Evolutionary conservation across 1,140 invertebrate species (phyloP), one percentile per base, ranked within the genome.

Genomic region (Hypothenemus hampei): DNA sequence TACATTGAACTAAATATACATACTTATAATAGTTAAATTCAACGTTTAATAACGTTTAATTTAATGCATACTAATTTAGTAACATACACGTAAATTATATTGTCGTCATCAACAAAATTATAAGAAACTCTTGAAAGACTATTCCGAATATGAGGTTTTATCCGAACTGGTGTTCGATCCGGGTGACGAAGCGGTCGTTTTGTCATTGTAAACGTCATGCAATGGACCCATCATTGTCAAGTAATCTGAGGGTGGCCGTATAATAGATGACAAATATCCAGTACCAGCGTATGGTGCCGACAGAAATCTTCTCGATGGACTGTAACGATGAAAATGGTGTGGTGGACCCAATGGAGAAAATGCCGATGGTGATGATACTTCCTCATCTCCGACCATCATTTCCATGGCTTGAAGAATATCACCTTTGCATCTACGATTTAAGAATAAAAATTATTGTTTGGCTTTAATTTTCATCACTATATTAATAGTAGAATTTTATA

Each of bases 371-470:
- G 74, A 70, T 0, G 74, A 67, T 8, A 62, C 46, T 21, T 69
- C 67, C 3, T 72, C 69, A 15, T 78, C 77, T 31, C 83, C 83
- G 11, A 91, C 77, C 77, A 92, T 81, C 39, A 88, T 81, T 67
- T 96, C 91, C 80, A 96, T 94, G 1, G 91, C 89, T 61, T 90
- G 85, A 0, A 94, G 81, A 0, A 93, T 86, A 67, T 95, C 91
- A 0, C 91, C 90, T 72, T 84, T 82, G 65, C 69, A 72, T 53
- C 69, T 70, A n/a, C n/a, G n/a, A n/a, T n/a, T n/a, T n/a, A n/a
- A n/a, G n/a, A n/a, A n/a, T n/a, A n/a, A n/a, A n/a, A n/a, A n/a
- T n/a, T n/a, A n/a, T n/a, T n/a, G n/a, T n/a, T n/a, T n/a, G n/a
- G n/a, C n/a, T n/a, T n/a, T n/a, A n/a, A n/a, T n/a, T n/a, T n/a